These are phyloP conservation scores for Steatocranus sp. DNA, from an alignment of 2,797 vertebrate species.

Conservation along the genomic window DNA sequence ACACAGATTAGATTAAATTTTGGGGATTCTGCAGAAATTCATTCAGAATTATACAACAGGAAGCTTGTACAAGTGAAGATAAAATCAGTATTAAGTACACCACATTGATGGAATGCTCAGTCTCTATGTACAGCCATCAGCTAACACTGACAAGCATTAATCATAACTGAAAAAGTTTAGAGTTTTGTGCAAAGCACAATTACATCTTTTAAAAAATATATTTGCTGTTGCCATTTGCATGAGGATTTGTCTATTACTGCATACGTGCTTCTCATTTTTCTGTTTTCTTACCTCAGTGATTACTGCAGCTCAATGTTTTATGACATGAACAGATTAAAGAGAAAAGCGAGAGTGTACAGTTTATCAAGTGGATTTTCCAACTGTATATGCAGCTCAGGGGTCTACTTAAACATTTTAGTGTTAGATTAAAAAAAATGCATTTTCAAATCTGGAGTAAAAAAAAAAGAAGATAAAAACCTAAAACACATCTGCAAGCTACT, in stretches of 20 bases:
- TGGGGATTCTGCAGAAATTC: neutral
- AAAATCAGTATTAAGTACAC: neutral
- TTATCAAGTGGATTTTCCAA: neutral
- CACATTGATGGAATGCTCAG: neutral
- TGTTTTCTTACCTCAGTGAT: neutral
- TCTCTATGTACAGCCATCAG: neutral
- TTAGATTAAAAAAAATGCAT: neutral
- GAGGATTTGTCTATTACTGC: neutral
- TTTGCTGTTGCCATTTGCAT: neutral
- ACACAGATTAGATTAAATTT: neutral
- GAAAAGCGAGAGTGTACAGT: neutral
- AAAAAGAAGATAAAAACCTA: neutral
- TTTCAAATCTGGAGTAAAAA: neutral
- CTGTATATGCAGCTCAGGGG: neutral
- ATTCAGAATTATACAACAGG: neutral
- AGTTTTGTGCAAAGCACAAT: neutral
- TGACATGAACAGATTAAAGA: neutral
- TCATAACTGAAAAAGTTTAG: neutral
- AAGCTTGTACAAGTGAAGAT: neutral
- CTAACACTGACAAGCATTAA: neutral
- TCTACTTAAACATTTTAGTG: slow-evolving; percentile 2
- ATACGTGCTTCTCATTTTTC: neutral
- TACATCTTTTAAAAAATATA: neutral
- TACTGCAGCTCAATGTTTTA: neutral
- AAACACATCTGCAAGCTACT: neutral